Evolutionary conservation across 37 sponge, comb jelly and placozoan genomes (phyloP), one percentile per base, ranked within the genome.

Genomic region (Hexactinellida sp.): DNA sequence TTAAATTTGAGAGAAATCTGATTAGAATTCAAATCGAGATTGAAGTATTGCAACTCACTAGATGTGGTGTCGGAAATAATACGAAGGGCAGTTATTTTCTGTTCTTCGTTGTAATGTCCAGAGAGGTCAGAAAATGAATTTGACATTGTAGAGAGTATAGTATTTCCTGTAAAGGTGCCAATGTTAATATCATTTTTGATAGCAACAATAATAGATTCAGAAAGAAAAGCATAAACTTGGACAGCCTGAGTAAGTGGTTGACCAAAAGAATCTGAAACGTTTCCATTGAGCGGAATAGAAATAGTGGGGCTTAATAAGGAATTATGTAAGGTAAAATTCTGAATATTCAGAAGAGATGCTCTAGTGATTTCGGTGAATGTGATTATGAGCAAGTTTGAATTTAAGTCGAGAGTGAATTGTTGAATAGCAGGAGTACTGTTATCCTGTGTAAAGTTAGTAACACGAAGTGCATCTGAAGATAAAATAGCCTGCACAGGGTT

Each of bases 301-400:
- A 63, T 63, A 23, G 76, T 63, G 3, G 76, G 76, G 34, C 32
- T 63, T 28, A 63, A n/a, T 23, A 63, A 3, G 34, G 76, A 63
- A 23, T 63, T 63, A 3, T 23, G 34, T n/a, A 63, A n/a, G 3
- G 76, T 63, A 63, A 63, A 63, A 63, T 10, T 63, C 5, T 10
- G 5, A 28, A 85, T 36, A 28, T 37, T 41, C n/a, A 91, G 37
- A 23, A 21, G 1, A n/a, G 76, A 63, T 63, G 76, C 76, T 0
- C 71, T 86, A 36, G 92, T 90, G 37, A 92, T 91, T 39, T 95
- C 96, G 47, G 83, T 38, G 38, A 93, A 95, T 1, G 89, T 86
- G 36, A 95, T 83, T 0, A 85, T 38, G 19, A 93, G 82, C 19
- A 30, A 23, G 82, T 93, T 90, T 38, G 13, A 30, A 39, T 95